Evolutionary conservation across 2,888 invertebrate genomes (phyloP), one percentile per base, ranked within the genome.

Genomic region (Apodemia zela): DNA sequence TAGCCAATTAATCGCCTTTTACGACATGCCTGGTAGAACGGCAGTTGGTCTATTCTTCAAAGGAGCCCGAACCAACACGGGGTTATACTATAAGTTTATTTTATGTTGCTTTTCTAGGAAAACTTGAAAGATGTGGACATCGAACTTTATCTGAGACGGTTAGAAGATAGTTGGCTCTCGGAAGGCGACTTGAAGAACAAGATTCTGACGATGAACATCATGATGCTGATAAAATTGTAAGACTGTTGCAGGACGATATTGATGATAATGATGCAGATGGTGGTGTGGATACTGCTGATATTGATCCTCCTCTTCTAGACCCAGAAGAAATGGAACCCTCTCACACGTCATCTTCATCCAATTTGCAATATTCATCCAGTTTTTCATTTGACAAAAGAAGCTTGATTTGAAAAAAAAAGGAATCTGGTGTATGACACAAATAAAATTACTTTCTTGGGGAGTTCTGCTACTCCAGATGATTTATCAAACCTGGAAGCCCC

Each of bases 301-400:
- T 72, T 74, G 74, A 74, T 74, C 72, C 70, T 74, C 73, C 70
- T 73, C 72, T 73, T 72, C 63, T 74, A 73, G 72, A 72, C 66
- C 18, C 72, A 72, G 71, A 73, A 72, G 73, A 75, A 70, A 67
- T 71, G 73, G 73, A 69, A 69, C 72, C 69, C 72, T 71, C 71
- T 74, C 71, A 33, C 73, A 73, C 72, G 69, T 71, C 59, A 69
- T 68, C 67, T 70, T 70, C 71, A 66, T 65, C 69, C 73, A 71
- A 71, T 71, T 66, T 70, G 69, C 67, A 72, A 4, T 18, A 11
- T 18, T 49, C 72, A 71, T 74, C 71, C 72, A 72, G 72, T 67
- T 73, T 73, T 76, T 2, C 65, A 71, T 77, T 76, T 73, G 73
- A 75, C 69, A 77, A 77, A 77, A 76, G 74, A 75, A 76, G 63